Conservation (phyloP, 2,113 vertebrate genomes). For the Caloenas nicobarica region DNA sequence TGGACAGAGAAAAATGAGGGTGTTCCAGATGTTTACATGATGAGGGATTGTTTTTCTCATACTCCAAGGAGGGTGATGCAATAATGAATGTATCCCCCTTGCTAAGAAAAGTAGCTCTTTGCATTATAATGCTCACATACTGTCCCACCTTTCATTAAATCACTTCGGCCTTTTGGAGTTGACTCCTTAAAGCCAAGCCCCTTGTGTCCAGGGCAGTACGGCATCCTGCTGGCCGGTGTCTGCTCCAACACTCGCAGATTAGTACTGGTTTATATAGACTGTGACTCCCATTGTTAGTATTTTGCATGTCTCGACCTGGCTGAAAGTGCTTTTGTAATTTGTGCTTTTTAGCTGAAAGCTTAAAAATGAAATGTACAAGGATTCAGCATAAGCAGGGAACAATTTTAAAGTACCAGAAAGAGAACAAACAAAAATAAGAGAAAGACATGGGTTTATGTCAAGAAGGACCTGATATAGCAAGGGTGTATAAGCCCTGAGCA, state of each 20-base stretch:
- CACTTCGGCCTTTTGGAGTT: neutral
- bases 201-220: neutral
- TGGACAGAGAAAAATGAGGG: neutral
- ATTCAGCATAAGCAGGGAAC: neutral
- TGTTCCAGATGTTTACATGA: neutral
- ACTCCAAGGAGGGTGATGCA: neutral
- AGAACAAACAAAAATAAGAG: neutral
- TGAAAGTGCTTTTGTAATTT: neutral
- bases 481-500: neutral
- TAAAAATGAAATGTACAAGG: neutral
- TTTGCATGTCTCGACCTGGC: neutral
- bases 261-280: neutral
- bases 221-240: too few species aligned
- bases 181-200: neutral
- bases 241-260: neutral
- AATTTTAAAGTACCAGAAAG: neutral
- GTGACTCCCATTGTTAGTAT: neutral
- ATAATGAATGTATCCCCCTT: neutral
- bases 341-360: neutral
- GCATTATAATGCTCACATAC: accelerated
- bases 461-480: neutral
- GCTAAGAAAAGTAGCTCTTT: neutral
- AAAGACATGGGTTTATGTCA: neutral
- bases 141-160: neutral
- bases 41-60: neutral